Evolutionary conservation across 1,140 invertebrate genomes (phyloP).

Genomic region (Cotesia chilonis): DNA sequence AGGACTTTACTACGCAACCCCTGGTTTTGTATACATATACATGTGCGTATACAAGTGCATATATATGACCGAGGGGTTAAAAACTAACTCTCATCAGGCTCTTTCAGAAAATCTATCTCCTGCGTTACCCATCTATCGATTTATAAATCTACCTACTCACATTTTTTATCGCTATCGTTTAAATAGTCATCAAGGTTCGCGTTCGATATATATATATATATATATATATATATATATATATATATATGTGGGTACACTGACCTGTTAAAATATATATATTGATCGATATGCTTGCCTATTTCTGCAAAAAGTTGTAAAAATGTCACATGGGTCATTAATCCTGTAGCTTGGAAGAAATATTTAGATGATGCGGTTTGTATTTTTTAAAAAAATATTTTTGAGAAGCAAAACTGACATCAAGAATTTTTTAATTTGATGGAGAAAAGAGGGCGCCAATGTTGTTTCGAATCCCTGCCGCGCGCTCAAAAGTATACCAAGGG

Average conservation of each 20-base stretch:
- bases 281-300: neutral
- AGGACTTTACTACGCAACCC: conserved; percentile 2
- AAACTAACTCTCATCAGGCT: conserved; percentile 10
- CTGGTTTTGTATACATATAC: neutral
- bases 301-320: neutral
- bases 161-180: neutral
- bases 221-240: too few species aligned
- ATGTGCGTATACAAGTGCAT: neutral
- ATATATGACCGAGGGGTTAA: conserved; percentile 11
- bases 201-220: too few species aligned
- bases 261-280: neutral
- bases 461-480: conserved; percentile 12
- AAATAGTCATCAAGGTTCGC: too few species aligned
- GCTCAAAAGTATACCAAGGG: conserved; percentile 20
- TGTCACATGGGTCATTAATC: conserved; percentile 2
- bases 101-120: conserved; percentile 13
- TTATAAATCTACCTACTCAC: neutral
- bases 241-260: too few species aligned
- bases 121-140: conserved; percentile 13
- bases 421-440: too few species aligned
- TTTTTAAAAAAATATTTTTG: too few species aligned
- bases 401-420: too few species aligned
- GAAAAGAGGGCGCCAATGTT: conserved; percentile 19
- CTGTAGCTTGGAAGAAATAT: neutral
- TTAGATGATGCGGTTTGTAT: neutral